Conservation (phyloP, 2,113 vertebrate genomes). For the Harpagus bidentatus region DNA sequence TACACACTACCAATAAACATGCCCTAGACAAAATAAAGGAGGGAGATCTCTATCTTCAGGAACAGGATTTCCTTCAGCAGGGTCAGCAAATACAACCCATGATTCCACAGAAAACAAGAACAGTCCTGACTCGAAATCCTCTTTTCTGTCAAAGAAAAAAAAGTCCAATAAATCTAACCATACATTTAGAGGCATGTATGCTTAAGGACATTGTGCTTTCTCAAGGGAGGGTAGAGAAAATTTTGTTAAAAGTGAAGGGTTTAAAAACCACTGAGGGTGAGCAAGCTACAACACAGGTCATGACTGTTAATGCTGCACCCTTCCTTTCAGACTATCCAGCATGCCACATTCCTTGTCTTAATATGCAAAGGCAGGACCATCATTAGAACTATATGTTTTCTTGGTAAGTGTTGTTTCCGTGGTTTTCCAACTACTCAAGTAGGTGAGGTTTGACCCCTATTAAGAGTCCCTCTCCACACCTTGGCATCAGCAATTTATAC, state of each 20-base stretch:
- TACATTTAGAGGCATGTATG: fast-evolving
- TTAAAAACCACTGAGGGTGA: not conserved
- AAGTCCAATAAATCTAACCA: not conserved
- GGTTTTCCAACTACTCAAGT: not conserved
- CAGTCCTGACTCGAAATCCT: not conserved
- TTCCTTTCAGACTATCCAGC: not conserved
- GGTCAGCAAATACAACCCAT: not conserved
- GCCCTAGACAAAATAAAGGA: not conserved
- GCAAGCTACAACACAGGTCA: not conserved
- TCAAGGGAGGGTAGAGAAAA: not conserved
- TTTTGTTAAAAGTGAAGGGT: not conserved
- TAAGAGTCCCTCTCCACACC: not conserved
- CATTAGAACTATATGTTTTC: not conserved
- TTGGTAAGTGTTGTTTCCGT: not conserved
- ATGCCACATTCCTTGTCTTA: not conserved
- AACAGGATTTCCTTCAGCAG: not conserved
- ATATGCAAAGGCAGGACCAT: not conserved
- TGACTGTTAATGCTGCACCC: not conserved
- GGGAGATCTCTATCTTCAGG: not conserved
- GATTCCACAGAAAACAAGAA: not conserved
- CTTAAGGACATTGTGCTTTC: not conserved
- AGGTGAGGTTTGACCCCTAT: not conserved
- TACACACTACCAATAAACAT: not conserved
- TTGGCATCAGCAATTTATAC: not conserved
- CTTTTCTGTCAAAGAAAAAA: not conserved